Conservation (phyloP, 2,888 invertebrate genomes). For the Drosophila nigricruria region DNA sequence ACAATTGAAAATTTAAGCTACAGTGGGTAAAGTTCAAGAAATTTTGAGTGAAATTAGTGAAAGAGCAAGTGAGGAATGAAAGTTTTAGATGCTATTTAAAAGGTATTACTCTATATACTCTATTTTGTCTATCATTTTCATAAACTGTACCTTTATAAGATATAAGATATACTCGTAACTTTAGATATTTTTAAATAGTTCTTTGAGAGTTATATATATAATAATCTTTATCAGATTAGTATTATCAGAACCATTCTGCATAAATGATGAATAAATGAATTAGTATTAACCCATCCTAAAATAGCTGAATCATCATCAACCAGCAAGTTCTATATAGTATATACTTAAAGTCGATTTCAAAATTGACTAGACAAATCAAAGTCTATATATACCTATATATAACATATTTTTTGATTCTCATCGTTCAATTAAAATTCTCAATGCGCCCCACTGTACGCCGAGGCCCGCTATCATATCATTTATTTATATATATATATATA, state of each 20-base stretch:
- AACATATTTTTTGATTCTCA: slow-evolving; percentile 1
- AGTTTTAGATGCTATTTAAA: neutral
- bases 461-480: slow-evolving; percentile 8
- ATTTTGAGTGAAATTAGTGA: neutral
- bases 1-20: slow-evolving; percentile 11
- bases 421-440: neutral
- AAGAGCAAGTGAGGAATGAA: neutral
- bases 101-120: no score
- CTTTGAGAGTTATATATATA: no score
- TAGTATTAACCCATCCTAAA: neutral
- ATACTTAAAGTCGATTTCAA: neutral
- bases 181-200: no score
- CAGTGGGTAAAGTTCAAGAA: slow-evolving; percentile 17
- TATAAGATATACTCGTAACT: no score
- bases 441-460: slow-evolving; percentile 37
- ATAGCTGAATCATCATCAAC: neutral
- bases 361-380: neutral
- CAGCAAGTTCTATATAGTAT: neutral
- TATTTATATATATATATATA: slow-evolving; percentile 12
- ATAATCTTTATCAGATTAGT: no score
- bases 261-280: no score
- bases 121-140: no score
- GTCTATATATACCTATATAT: neutral
- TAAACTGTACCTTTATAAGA: no score
- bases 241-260: no score